Percentiles rank a stretch among this genome's conserved stretches.
phyloP scores from a whole-genome alignment of 2,888 invertebrate species.

The Cancer borealis region DNA sequence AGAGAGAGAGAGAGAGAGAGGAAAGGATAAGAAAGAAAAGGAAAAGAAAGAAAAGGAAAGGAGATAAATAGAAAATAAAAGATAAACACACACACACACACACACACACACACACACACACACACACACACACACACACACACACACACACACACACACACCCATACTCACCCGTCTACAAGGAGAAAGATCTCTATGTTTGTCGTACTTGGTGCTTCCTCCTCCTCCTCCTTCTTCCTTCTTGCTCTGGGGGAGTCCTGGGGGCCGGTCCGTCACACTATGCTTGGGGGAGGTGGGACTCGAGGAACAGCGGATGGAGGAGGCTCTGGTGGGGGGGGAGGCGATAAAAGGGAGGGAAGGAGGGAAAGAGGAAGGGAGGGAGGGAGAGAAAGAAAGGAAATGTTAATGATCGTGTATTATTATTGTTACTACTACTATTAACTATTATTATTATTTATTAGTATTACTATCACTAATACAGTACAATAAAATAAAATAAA shows the following conservation, averaged over 20 bases:
- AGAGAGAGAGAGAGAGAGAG: neutral
- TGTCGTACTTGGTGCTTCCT: neutral
- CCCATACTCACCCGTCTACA: slow-evolving; percentile 54
- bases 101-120: neutral
- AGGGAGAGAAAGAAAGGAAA: too few relatives aligned
- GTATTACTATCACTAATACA: too few relatives aligned
- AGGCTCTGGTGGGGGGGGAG: slow-evolving; percentile 59
- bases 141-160: neutral
- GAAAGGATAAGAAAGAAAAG: neutral
- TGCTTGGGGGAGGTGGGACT: slow-evolving; percentile 72
- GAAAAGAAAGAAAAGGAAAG: neutral
- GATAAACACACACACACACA: neutral
- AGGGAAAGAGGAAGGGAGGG: neutral
- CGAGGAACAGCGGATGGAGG: slow-evolving; percentile 69
- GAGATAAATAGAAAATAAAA: neutral
- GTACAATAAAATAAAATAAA: too few relatives aligned
- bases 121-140: neutral
- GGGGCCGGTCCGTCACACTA: slow-evolving; percentile 57
- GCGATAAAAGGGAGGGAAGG: too few relatives aligned
- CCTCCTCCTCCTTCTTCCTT: neutral
- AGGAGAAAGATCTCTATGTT: slow-evolving; percentile 50
- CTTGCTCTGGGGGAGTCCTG: slow-evolving; percentile 32
- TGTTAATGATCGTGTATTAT: neutral
- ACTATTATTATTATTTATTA: too few relatives aligned
- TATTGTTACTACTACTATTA: too few relatives aligned